These are phyloP conservation scores for Rhinichthys klamathensis DNA, from an alignment of 2,113 vertebrate species.

Conservation along the genomic window DNA sequence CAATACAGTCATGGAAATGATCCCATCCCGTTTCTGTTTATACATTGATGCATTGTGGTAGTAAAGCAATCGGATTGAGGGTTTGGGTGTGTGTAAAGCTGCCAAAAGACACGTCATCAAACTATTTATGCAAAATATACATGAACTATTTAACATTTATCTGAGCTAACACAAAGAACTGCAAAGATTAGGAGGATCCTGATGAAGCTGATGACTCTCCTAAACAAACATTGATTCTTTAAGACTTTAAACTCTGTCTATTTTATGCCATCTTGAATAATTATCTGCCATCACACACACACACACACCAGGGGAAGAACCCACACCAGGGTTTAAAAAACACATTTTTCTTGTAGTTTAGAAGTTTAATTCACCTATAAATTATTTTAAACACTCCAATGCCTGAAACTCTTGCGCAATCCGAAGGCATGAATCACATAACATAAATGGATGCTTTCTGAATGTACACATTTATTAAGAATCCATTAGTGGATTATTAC, in stretches of 20 bases:
- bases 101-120: not conserved
- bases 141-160: not conserved
- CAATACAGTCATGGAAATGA: not conserved
- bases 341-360: not conserved
- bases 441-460: not conserved
- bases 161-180: not conserved
- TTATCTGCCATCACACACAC: conserved; percentile 11
- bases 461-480: not conserved
- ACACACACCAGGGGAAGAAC: not conserved
- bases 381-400: not conserved
- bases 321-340: not conserved
- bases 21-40: not conserved
- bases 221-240: not conserved
- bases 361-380: not conserved
- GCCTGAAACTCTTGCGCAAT: not conserved
- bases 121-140: not conserved
- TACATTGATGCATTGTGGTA: not conserved
- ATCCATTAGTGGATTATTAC: not conserved
- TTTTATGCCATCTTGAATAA: not conserved
- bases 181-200: not conserved
- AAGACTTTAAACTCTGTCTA: not conserved
- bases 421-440: not conserved
- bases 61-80: not conserved
- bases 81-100: too few species aligned
- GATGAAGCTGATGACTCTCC: not conserved